phyloP scores from a whole-genome alignment of 1,140 invertebrate genomes.

The Rhynchophorus ferrugineus region DNA sequence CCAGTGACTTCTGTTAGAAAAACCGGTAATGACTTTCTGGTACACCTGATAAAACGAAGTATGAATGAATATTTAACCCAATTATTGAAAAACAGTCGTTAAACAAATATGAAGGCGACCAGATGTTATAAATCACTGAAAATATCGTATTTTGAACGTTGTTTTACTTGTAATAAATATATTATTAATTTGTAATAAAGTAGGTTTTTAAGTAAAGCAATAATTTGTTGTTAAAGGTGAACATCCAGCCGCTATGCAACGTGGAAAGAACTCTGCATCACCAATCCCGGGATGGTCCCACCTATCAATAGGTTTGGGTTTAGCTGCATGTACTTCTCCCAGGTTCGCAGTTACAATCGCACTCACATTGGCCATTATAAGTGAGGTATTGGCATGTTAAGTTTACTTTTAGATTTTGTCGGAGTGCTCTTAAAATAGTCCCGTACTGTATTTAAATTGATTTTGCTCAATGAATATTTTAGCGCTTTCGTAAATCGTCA shows the following conservation, averaged over 20 bases:
- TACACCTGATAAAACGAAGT: too few relatives aligned
- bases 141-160: too few relatives aligned
- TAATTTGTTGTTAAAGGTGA: slow-evolving; percentile 39
- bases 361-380: slow-evolving; percentile 35
- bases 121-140: too few relatives aligned
- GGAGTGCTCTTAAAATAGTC: neutral
- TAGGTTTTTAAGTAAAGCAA: too few relatives aligned
- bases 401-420: slow-evolving; percentile 2
- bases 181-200: neutral
- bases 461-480: neutral
- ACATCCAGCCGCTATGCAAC: slow-evolving; percentile 49
- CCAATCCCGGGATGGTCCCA: slow-evolving; percentile 47
- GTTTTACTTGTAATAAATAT: too few relatives aligned
- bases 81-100: too few relatives aligned
- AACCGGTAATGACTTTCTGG: too few relatives aligned
- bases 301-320: slow-evolving; percentile 43
- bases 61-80: too few relatives aligned
- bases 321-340: slow-evolving; percentile 41
- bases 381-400: slow-evolving; percentile 33
- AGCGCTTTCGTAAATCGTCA: neutral
- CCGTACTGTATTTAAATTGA: neutral
- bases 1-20: too few relatives aligned
- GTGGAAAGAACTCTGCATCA: slow-evolving; percentile 47
- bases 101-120: too few relatives aligned
- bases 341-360: slow-evolving; percentile 37